Evolutionary conservation across 2,797 vertebrate species (phyloP), one percentile per base, ranked within the genome.

Genomic region (Enteromius trimaculatus): DNA sequence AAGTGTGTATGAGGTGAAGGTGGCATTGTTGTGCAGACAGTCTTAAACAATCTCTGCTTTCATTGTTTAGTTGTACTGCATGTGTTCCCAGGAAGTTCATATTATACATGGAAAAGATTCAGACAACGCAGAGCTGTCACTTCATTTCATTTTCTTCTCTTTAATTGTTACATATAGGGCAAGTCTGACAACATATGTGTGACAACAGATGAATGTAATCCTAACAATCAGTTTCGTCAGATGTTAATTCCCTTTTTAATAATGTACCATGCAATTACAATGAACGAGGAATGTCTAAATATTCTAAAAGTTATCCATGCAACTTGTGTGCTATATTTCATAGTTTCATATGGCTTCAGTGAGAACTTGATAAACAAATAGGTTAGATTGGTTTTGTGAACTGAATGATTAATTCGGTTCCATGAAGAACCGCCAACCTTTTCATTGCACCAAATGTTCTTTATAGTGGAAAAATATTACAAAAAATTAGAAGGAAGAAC

Each of bases 11-110:
- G 83, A 82, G 75, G 65, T 80, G 53, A 87, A 34, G 68, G 69
- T 80, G 86, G 84, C 84, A 84, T 79, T 85, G 81, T 75, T 86
- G 77, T 88, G 69, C 80, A 86, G 79, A 70, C 58, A 47, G 66
- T 69, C 42, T 84, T 19, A 9, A 58, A 86, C 75, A 83, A 85
- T 79, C 37, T 26, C 70, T 87, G 64, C 37, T 29, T 85, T 77
- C 29, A 85, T 66, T 84, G 87, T 79, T 82, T 71, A 42, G 80
- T 37, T 79, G 58, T 64, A 64, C 58, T 29, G 58, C 72, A 49
- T 85, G 64, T 79, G 65, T 49, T 53, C 66, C 62, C 62, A 31
- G 49, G 44, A 64, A 34, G 62, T 53, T 51, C 44, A 51, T 14
- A 23, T 66, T 10, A 42, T 42, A 42, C 4, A 51, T 58, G 17